These are phyloP conservation scores for Stenchaetothrips biformis DNA, from an alignment of 2,888 invertebrate genomes.

Conservation along the genomic window DNA sequence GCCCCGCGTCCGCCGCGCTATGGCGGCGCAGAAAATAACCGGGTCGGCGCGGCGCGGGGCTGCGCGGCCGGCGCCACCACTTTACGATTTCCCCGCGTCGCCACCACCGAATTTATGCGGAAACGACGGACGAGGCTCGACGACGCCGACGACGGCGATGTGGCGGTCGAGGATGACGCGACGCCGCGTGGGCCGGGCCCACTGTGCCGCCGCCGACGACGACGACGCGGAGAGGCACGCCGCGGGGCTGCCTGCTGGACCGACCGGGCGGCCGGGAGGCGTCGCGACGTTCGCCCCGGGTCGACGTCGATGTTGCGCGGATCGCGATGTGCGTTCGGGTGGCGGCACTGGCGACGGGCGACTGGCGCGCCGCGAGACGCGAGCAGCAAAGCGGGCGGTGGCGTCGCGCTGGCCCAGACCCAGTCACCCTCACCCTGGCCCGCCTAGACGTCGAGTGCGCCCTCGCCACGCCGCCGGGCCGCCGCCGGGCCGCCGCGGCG, in stretches of 20 bases:
- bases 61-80: background rate
- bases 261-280: background rate
- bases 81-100: conserved; percentile 19
- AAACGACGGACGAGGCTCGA: background rate
- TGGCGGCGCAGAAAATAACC: conserved; percentile 11
- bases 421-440: background rate
- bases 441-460: background rate
- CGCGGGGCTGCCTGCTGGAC: background rate
- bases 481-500: background rate
- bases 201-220: background rate
- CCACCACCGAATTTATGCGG: conserved; percentile 20
- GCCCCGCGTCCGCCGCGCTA: background rate
- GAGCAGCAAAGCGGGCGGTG: background rate
- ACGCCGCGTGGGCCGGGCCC: background rate
- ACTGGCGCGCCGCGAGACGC: no score
- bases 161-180: background rate
- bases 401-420: background rate
- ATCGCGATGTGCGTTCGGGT: no score
- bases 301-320: background rate
- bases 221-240: background rate
- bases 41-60: background rate
- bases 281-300: background rate
- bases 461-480: background rate
- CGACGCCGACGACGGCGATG: background rate
- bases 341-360: no score